These are phyloP conservation scores for Rhagoletis zephyria DNA, from an alignment of 1,140 invertebrate species.

Conservation along the genomic window DNA sequence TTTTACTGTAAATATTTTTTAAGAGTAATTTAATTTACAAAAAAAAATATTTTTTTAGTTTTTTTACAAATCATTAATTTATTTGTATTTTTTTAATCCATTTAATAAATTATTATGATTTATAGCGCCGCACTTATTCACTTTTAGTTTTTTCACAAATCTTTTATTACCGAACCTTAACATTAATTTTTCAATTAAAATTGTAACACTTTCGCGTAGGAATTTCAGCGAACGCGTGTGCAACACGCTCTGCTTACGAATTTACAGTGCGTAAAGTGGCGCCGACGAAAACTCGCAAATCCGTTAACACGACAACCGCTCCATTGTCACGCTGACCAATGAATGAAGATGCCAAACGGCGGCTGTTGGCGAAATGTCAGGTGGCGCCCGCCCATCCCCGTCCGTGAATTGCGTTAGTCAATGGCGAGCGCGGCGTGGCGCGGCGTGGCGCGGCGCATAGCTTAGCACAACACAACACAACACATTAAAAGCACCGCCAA, in stretches of 20 bases:
- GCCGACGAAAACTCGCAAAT: constrained; percentile 46
- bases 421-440: constrained; percentile 9
- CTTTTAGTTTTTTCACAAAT: neutral
- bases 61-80: neutral
- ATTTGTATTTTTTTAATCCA: neutral
- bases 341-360: constrained; percentile 65
- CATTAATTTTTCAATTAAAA: neutral
- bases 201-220: neutral
- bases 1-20: neutral
- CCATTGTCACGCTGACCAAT: constrained; percentile 71
- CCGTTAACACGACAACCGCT: constrained; percentile 62
- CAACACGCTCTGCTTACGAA: constrained; percentile 30
- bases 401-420: neutral
- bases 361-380: constrained; percentile 69
- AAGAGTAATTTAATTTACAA: neutral
- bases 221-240: constrained; percentile 9
- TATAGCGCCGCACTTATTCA: too few relatives aligned
- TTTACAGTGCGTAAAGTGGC: constrained; percentile 33
- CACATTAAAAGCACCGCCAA: constrained; percentile 9
- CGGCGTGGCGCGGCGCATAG: neutral
- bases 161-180: neutral
- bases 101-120: too few relatives aligned
- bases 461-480: neutral
- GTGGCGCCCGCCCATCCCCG: constrained; percentile 53
- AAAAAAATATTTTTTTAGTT: too few relatives aligned